phyloP scores from a whole-genome alignment of 2,797 vertebrate species.

The Anableps anableps region DNA sequence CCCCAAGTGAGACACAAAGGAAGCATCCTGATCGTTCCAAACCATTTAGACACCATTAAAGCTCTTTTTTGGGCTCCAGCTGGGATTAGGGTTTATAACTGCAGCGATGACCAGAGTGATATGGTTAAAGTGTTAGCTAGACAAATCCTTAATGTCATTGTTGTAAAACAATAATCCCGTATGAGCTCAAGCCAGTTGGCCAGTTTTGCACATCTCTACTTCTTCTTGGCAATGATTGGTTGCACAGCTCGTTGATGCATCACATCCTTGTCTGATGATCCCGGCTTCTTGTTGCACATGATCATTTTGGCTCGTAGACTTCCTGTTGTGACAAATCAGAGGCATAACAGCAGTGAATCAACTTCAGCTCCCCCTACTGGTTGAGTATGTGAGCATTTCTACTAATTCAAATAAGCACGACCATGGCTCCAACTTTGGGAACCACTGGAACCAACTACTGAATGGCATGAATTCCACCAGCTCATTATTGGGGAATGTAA shows the following conservation, averaged over 20 bases:
- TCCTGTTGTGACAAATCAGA: not conserved
- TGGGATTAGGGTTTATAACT: too few species aligned
- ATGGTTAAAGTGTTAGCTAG: too few species aligned
- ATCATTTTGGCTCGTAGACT: not conserved
- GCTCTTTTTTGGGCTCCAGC: not conserved
- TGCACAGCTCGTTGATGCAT: not conserved
- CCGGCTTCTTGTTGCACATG: not conserved
- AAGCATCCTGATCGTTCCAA: not conserved
- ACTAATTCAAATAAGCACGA: not conserved
- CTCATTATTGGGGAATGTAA: not conserved
- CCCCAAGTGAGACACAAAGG: not conserved
- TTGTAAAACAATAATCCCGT: too few species aligned
- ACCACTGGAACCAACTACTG: too few species aligned
- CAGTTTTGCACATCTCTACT: too few species aligned
- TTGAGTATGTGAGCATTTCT: not conserved
- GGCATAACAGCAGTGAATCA: too few species aligned
- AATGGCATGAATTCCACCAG: not conserved
- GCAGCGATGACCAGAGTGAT: too few species aligned
- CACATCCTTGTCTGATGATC: not conserved
- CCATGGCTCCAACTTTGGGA: not conserved
- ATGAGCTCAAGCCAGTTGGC: too few species aligned
- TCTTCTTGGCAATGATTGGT: too few species aligned
- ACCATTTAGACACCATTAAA: not conserved
- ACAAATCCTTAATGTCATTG: too few species aligned
- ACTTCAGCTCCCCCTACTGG: not conserved